A percentile compares a stretch with the other conserved stretches of the same genome.
These are phyloP conservation scores for Rhyacichthys aspro DNA, from an alignment of 2,797 vertebrate genomes.

Conservation along the genomic window DNA sequence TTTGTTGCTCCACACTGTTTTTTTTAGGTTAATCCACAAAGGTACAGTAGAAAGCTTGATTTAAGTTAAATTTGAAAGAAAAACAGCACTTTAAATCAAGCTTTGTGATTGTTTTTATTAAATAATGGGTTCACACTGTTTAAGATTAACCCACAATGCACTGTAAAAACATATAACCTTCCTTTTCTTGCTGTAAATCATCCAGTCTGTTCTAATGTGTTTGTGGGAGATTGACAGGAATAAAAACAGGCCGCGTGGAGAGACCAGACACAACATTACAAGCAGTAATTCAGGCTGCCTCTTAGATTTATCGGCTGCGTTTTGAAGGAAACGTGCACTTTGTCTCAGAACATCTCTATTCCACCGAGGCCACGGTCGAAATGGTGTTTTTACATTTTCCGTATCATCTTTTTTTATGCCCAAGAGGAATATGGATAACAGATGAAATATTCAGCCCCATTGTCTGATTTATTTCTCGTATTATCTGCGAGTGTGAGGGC, in stretches of 20 bases:
- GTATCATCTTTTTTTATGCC: constrained; percentile 81
- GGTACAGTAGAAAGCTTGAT: too few species aligned
- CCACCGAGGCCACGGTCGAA: constrained; percentile 82
- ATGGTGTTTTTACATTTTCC: constrained; percentile 88
- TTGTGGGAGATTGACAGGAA: constrained; percentile 64
- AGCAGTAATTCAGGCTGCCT: constrained; percentile 82
- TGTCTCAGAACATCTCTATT: constrained; percentile 81
- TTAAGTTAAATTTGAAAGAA: too few species aligned
- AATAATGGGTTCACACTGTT: too few species aligned
- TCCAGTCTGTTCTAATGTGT: too few species aligned
- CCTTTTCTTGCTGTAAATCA: too few species aligned
- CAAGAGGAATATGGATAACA: constrained; percentile 92
- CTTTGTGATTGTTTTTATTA: too few species aligned
- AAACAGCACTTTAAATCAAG: too few species aligned
- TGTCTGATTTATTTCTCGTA: constrained; percentile 93
- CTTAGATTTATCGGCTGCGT: constrained; percentile 81
- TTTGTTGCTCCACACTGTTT: too few species aligned
- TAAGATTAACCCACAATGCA: too few species aligned
- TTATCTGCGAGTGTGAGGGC: constrained; percentile 85
- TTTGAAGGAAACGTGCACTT: constrained; percentile 69
- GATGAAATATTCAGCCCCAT: constrained; percentile 91
- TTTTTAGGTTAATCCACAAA: too few species aligned
- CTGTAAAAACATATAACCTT: too few species aligned
- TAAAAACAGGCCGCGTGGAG: constrained; percentile 62
- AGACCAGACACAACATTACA: constrained; percentile 80